Evolutionary conservation across 2,797 vertebrate genomes (phyloP).

Genomic region (Pagetopsis macropterus): DNA sequence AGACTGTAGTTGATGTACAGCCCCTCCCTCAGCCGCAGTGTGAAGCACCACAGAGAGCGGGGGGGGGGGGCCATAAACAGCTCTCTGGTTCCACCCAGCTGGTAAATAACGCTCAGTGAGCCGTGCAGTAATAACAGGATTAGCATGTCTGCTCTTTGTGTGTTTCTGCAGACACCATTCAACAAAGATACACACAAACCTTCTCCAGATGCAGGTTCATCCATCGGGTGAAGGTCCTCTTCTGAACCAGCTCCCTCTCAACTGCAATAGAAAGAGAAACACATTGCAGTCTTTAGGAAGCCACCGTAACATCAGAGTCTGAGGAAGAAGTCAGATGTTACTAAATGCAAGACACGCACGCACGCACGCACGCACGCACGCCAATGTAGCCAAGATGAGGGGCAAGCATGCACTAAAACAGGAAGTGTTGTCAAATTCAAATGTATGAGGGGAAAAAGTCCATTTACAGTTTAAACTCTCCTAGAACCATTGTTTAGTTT

Average conservation of each 20-base stretch:
- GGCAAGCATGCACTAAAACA: too few relatives aligned
- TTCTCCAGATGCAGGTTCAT: conserved; percentile 97
- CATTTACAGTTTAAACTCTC: too few relatives aligned
- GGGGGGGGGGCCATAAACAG: conserved; percentile 22
- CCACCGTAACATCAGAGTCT: not conserved
- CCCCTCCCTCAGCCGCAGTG: conserved; percentile 14
- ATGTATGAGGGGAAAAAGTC: too few relatives aligned
- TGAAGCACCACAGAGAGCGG: not conserved
- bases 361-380: too few relatives aligned
- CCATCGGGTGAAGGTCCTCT: conserved; percentile 98
- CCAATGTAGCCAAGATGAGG: not conserved
- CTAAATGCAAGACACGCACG: too few relatives aligned
- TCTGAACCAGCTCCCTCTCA: conserved; percentile 95
- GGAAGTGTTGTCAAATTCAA: too few relatives aligned
- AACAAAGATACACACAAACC: conserved; percentile 77
- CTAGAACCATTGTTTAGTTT: too few relatives aligned
- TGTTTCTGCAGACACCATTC: conserved; percentile 1
- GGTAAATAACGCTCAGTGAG: conserved; percentile 5
- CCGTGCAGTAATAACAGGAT: conserved; percentile 24
- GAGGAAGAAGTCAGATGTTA: too few relatives aligned
- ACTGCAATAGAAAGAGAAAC: conserved; percentile 81
- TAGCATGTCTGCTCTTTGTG: not conserved
- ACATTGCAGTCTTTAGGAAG: not conserved
- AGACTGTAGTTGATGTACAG: conserved; percentile 33
- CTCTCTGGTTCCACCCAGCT: not conserved